These are phyloP conservation scores for Ormyrus pomaceus DNA, from an alignment of 2,888 invertebrate genomes.

Conservation along the genomic window DNA sequence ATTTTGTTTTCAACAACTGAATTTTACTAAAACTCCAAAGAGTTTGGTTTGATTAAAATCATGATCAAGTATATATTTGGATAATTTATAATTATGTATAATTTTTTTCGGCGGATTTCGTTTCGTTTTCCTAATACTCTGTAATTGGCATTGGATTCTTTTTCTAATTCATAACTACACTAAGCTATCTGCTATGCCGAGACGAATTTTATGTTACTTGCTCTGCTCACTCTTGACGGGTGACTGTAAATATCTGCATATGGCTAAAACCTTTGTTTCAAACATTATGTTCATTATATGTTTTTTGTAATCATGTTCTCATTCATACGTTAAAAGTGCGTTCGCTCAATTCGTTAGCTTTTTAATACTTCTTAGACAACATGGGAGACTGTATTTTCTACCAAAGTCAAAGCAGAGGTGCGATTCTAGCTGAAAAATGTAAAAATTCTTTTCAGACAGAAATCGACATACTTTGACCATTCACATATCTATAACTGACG, in stretches of 20 bases:
- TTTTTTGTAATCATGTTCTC: neutral
- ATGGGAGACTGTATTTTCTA: constrained; percentile 8
- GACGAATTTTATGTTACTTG: constrained; percentile 16
- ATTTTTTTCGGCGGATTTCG: constrained; percentile 11
- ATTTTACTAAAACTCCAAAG: neutral
- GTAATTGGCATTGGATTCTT: constrained; percentile 48
- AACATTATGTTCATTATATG: constrained; percentile 13
- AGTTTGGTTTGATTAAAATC: neutral
- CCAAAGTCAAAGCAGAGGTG: constrained; percentile 28
- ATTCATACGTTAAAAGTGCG: constrained; percentile 24
- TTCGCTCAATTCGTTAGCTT: constrained; percentile 11
- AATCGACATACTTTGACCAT: constrained; percentile 36
- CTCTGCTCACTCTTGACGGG: constrained; percentile 40
- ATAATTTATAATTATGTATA: constrained; percentile 28
- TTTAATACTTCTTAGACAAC: constrained; percentile 11
- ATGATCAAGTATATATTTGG: neutral
- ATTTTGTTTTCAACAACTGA: neutral
- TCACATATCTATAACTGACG: constrained; percentile 17
- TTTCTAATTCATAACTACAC: constrained; percentile 40
- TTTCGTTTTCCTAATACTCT: constrained; percentile 39
- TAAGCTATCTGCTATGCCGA: constrained; percentile 30
- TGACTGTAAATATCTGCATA: constrained; percentile 42
- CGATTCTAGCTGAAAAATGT: neutral
- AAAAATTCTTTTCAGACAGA: constrained; percentile 19
- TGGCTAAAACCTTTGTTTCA: constrained; percentile 41